phyloP scores from a whole-genome alignment of 1,140 invertebrate genomes.

The Sitobion miscanthi region DNA sequence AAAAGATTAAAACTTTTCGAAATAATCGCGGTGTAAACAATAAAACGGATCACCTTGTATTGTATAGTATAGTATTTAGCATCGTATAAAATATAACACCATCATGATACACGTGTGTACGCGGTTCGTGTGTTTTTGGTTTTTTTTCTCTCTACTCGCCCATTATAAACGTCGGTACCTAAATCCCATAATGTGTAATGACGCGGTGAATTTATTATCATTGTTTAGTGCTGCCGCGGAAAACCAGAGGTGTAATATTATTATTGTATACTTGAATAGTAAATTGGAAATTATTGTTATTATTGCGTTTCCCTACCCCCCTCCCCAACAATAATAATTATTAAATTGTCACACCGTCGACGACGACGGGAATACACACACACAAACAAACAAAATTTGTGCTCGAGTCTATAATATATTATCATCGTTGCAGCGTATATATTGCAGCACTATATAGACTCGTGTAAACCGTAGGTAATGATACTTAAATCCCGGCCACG shows the following conservation, averaged over 20 bases:
- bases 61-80: too few relatives aligned
- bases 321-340: neutral
- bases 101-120: too few relatives aligned
- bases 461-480: neutral
- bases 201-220: neutral
- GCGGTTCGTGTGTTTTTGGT: neutral
- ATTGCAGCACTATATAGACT: neutral
- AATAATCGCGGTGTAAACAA: neutral
- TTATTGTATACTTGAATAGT: neutral
- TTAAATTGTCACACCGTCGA: neutral
- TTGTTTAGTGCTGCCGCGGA: neutral
- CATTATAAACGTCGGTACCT: neutral
- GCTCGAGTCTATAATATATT: too few relatives aligned
- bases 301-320: neutral
- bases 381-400: neutral
- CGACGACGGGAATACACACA: neutral
- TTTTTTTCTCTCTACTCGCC: neutral
- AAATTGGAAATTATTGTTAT: constrained; percentile 12
- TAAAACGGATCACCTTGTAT: neutral
- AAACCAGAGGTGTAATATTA: neutral
- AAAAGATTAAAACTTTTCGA: neutral
- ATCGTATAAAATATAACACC: neutral
- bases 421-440: too few relatives aligned
- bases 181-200: neutral
- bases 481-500: neutral